Evolutionary conservation across 2,113 vertebrate genomes (phyloP), one percentile per base, ranked within the genome.

Genomic region (Caracal caracal): DNA sequence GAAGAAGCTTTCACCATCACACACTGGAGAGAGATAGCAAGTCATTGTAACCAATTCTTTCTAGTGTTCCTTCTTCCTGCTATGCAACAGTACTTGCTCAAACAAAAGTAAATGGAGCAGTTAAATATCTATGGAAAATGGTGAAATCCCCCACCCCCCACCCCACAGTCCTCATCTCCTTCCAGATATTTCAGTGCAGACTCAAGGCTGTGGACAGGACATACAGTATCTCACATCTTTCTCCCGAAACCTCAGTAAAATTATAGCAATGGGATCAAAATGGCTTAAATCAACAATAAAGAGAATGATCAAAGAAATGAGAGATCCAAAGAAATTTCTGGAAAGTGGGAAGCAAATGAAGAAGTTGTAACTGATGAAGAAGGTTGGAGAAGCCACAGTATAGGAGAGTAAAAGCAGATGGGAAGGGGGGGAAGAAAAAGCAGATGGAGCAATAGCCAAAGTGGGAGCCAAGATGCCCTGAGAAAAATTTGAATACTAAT

Each of bases 141-240:
- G 76, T 28, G 61, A 73, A 2, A 5, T 33, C 89, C 80, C 53
- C 61, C 35, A 15, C 37, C 35, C 37, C 10, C 37, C 3, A 24
- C 22, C 28, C 65, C 63, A 73, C 5, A 33, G 47, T 83, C 75
- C 26, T 51, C 49, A 15, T 83, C 40, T 53, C 59, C 51, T 88
- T 78, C 68, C 49, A 94, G 76, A 88, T 6, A 88, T 91, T 79
- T 78, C 88, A 94, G 68, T n/a, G 35, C 43, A 8, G 70, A 80
- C 33, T 65, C 59, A 65, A 73, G 53, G 30, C 56, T 83, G 3
- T 73, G 63, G 82, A n/a, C 26, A 28, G 28, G 65, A 81, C 30
- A 47, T 63, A 66, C 5, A 4, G 37, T 33, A 68, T 82, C 70
- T 35, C 6, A 86, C 53, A n/a, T 84, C 82, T 91, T 79, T n/a